Evolutionary conservation across 2,797 vertebrate species (phyloP), one percentile per base, ranked within the genome.

Genomic region (Hephaestus fuliginosus): DNA sequence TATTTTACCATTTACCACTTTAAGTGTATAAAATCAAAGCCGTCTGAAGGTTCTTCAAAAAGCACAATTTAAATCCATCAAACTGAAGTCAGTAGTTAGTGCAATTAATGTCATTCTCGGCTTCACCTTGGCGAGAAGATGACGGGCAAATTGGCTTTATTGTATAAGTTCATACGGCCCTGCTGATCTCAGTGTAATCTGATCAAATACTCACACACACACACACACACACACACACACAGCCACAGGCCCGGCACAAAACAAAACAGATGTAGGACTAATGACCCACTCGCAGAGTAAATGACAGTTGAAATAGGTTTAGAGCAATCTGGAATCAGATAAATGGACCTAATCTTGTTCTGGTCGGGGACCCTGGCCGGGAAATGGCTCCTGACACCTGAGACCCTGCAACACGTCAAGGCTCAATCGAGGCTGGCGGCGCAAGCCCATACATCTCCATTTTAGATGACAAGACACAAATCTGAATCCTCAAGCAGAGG

Each of bases 321-420:
- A 92, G 90, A 76, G 85, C 93, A 94, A 93, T 94, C 90, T 91
- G 90, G 91, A 93, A 94, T 90, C 94, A 95, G 95, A 96, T 95
- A 94, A 95, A 95, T 95, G 94, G 92, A 90, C 91, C 94, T 96
- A 96, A 96, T 95, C 94, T 95, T 36, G 87, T 94, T 94, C 90
- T 88, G 90, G 85, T 88, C 25, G 70, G 91, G 93, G 93, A 92
- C 91, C 92, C 94, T 93, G 91, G 85, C 90, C 62, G 78, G 93
- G 92, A 95, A 95, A 95, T 91, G 93, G 90, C 88, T 88, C 72
- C 91, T 92, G 93, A 95, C 95, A 96, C 95, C 95, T 95, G 95
- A 95, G 95, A 95, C 93, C 93, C 92, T 90, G 91, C 86, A 64
- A 77, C 91, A 92, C 84, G 92, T 93, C 92, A 92, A 89, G 86